Evolutionary conservation across 2,113 vertebrate species (phyloP).

Genomic region (Epinephelus fuscoguttatus): DNA sequence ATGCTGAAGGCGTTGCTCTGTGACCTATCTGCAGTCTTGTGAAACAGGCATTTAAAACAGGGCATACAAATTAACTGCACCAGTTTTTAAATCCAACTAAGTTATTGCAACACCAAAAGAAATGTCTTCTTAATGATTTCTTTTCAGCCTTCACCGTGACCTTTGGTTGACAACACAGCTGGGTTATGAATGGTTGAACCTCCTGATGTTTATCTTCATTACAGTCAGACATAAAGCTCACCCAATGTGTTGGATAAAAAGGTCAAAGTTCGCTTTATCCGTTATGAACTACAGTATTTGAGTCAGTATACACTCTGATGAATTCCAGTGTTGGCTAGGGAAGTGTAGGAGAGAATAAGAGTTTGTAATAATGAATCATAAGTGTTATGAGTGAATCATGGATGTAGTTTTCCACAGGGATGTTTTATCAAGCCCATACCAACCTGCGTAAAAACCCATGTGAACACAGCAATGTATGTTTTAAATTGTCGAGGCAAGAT

Average conservation of each 20-base stretch:
- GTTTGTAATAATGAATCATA: conserved; percentile 16
- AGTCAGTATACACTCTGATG: not conserved
- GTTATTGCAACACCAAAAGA: not conserved
- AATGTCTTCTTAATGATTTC: not conserved
- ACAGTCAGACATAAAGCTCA: not conserved
- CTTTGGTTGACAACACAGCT: not conserved
- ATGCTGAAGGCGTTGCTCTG: conserved; percentile 29
- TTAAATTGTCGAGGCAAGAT: conserved; percentile 5
- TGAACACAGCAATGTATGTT: not conserved
- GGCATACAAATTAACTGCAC: not conserved
- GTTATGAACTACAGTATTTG: not conserved
- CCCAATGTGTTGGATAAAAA: no score
- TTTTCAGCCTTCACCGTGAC: not conserved
- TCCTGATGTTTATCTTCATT: not conserved
- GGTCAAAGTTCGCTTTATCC: conserved; percentile 14
- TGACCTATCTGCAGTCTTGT: conserved; percentile 4
- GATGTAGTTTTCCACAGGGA: conserved; percentile 22
- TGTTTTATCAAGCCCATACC: conserved; percentile 11
- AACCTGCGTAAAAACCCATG: not conserved
- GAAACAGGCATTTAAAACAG: conserved; percentile 18
- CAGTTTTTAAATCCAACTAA: not conserved
- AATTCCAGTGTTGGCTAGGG: not conserved
- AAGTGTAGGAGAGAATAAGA: conserved; percentile 6
- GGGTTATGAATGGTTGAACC: not conserved
- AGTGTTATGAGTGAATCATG: conserved; percentile 22